Evolutionary conservation across 2,113 vertebrate genomes (phyloP).

Genomic region (Crotalus helleri): DNA sequence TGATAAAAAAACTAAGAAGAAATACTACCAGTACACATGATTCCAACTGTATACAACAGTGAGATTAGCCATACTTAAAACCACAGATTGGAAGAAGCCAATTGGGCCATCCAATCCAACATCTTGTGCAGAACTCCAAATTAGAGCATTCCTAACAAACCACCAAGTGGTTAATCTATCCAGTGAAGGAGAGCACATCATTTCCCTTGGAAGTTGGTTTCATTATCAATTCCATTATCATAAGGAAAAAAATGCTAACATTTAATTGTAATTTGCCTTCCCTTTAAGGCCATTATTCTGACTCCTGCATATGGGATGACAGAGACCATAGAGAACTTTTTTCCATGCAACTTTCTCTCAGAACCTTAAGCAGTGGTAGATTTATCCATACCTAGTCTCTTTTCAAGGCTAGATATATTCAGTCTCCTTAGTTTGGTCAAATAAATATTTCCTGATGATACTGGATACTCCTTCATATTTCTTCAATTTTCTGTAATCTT

Average conservation of each 20-base stretch:
- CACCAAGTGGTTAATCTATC: not conserved
- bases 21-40: not conserved
- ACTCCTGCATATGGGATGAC: not conserved
- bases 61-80: not conserved
- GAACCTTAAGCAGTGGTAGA: not conserved
- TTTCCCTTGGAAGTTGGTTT: not conserved
- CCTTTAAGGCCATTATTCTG: not conserved
- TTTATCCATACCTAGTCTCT: not conserved
- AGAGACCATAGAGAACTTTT: not conserved
- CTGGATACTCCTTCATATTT: no score
- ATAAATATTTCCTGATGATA: not conserved
- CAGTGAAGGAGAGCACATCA: not conserved
- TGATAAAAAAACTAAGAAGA: not conserved
- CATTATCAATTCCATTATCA: not conserved
- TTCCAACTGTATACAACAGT: not conserved
- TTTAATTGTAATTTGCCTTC: not conserved
- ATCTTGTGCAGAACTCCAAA: not conserved
- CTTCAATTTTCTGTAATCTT: no score
- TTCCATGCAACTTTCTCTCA: not conserved
- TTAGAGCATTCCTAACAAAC: not conserved
- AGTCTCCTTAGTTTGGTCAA: not conserved
- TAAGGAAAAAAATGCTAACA: not conserved
- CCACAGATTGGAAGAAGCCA: not conserved
- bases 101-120: not conserved
- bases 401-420: not conserved